Evolutionary conservation across 2,113 vertebrate species (phyloP).

Genomic region (Ictidomys tridecemlineatus): DNA sequence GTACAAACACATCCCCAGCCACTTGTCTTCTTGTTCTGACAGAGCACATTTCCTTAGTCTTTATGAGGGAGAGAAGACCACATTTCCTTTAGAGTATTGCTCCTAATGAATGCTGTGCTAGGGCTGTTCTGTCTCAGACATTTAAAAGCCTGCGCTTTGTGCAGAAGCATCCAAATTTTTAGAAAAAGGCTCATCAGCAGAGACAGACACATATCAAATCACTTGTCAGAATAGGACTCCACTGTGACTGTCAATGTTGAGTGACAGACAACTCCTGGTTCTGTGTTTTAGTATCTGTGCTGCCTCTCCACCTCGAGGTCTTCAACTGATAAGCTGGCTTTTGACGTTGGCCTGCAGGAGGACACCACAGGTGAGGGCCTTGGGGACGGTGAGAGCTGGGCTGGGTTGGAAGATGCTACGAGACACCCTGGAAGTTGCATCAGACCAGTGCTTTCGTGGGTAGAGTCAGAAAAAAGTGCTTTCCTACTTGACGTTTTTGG

Average conservation of each 20-base stretch:
- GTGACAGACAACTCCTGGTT: background rate
- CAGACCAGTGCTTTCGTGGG: background rate
- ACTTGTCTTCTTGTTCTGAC: slow-evolving; percentile 28
- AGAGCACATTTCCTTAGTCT: background rate
- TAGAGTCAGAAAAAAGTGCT: background rate
- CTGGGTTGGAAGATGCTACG: rapidly evolving
- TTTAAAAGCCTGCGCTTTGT: background rate
- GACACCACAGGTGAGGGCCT: slow-evolving; percentile 92
- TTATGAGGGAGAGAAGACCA: background rate
- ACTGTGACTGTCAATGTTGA: background rate
- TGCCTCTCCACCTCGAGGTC: slow-evolving; percentile 97
- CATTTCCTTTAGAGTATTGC: background rate
- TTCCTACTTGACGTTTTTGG: background rate
- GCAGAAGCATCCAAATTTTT: background rate
- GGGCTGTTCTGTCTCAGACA: background rate
- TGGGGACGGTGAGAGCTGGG: slow-evolving; percentile 73
- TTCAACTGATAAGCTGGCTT: slow-evolving; percentile 97
- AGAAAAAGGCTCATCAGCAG: background rate
- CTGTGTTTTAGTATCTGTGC: slow-evolving; percentile 92
- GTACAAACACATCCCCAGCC: background rate
- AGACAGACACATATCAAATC: background rate
- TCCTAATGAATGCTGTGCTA: background rate
- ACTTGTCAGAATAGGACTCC: background rate
- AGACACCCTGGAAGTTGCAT: rapidly evolving
- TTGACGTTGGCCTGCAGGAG: slow-evolving; percentile 97